Conservation (phyloP, 1,140 invertebrate species). For the Nomia melanderi region DNA sequence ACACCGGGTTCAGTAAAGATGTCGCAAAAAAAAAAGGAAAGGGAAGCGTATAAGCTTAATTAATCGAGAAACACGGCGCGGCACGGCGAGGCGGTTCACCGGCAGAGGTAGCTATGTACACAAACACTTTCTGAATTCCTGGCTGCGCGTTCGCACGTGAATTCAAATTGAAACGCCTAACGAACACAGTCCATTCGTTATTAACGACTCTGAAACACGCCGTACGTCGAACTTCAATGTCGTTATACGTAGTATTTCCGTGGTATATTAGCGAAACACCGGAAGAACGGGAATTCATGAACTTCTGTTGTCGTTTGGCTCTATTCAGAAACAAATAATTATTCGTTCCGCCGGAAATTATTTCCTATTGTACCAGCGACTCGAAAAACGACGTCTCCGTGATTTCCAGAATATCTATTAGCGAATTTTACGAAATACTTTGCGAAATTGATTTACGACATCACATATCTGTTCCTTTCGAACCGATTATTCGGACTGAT, state of each 20-base stretch:
- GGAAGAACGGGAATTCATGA: not conserved
- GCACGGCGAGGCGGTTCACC: too few species aligned
- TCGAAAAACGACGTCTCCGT: too few species aligned
- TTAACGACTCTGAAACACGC: not conserved
- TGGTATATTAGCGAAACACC: not conserved
- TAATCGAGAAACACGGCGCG: slow-evolving; percentile 13
- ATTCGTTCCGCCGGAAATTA: not conserved
- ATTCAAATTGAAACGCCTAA: slow-evolving; percentile 3
- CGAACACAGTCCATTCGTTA: slow-evolving; percentile 16
- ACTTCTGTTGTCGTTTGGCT: not conserved
- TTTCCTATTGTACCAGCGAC: not conserved
- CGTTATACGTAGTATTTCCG: not conserved
- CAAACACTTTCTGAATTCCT: too few species aligned
- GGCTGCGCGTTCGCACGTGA: too few species aligned
- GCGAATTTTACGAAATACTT: too few species aligned
- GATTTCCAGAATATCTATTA: too few species aligned
- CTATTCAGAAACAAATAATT: not conserved
- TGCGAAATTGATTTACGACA: too few species aligned
- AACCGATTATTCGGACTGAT: too few species aligned
- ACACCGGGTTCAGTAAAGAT: not conserved
- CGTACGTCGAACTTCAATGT: not conserved
- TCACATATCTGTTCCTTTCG: too few species aligned
- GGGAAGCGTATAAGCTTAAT: slow-evolving; percentile 21
- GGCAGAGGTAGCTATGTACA: too few species aligned
- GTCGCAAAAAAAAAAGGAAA: not conserved